phyloP scores from a whole-genome alignment of 2,888 invertebrate genomes.

The Drosophila quinaria region DNA sequence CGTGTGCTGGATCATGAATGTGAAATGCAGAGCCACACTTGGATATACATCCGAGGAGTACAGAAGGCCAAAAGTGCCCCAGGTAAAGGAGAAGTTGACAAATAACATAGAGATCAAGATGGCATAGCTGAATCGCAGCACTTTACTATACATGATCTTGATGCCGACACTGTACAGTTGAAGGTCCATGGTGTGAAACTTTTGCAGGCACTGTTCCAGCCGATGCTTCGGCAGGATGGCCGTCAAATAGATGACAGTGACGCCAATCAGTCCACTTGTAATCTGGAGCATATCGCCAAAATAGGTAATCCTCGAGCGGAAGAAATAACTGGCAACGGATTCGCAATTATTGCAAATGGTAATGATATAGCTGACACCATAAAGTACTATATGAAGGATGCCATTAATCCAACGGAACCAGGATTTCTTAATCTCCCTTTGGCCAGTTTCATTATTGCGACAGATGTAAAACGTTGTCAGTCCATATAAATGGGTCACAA shows the following conservation, averaged over 20 bases:
- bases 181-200: slow-evolving; percentile 78
- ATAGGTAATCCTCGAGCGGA: slow-evolving; percentile 82
- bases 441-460: slow-evolving; percentile 49
- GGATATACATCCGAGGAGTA: slow-evolving; percentile 71
- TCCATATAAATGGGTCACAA: slow-evolving; percentile 78
- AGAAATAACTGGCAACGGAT: slow-evolving; percentile 84
- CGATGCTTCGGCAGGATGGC: slow-evolving; percentile 81
- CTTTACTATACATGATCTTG: slow-evolving; percentile 83
- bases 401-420: slow-evolving; percentile 81
- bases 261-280: slow-evolving; percentile 82
- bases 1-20: slow-evolving; percentile 83
- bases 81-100: slow-evolving; percentile 72
- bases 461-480: slow-evolving; percentile 82
- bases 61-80: slow-evolving; percentile 79
- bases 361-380: slow-evolving; percentile 75
- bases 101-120: slow-evolving; percentile 70
- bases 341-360: slow-evolving; percentile 82
- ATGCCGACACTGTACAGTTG: slow-evolving; percentile 79
- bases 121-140: slow-evolving; percentile 78
- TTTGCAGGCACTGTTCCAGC: slow-evolving; percentile 75
- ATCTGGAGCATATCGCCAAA: slow-evolving; percentile 84
- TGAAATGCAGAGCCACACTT: slow-evolving; percentile 77
- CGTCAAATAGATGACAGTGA: slow-evolving; percentile 82
- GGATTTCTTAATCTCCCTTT: slow-evolving; percentile 70
- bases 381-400: slow-evolving; percentile 71